Evolutionary conservation across 2,888 invertebrate genomes (phyloP), one percentile per base, ranked within the genome.

Genomic region (Scelioninae gen. 1): DNA sequence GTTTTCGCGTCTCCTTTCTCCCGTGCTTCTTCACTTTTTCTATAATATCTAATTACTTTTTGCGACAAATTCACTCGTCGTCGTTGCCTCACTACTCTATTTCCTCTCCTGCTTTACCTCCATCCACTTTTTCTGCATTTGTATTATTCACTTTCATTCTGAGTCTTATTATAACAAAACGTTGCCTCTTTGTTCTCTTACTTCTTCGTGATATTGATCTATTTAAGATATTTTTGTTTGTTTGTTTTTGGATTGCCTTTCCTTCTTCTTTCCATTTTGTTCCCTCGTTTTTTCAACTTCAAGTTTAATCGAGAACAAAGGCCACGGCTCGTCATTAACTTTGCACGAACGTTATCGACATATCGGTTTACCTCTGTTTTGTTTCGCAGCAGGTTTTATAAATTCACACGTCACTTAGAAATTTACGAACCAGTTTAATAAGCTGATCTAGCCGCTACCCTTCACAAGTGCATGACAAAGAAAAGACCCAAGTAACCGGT

Each of bases 401-500:
- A 79, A 79, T 66, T 60, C 31, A 40, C 56, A 66, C 49, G n/a
- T 66, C 13, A 15, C 58, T 40, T 15, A 29, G 13, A 11, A 56
- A 71, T 47, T 40, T 40, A 38, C 10, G 10, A 43, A 13, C 31
- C 23, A 32, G 9, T 72, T 79, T 71, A 72, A 72, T 79, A 63
- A 72, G 78, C 63, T 13, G 49, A 32, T 38, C 34, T 29, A 34
- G 15, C 23, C 51, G 10, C 31, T 16, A 23, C 5, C 9, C 13
- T 6, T 9, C 8, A 43, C 43, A 3, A 43, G 56, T 45, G 10
- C 29, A 15, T 63, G 51, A 60, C 78, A 66, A 77, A 74, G 82
- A 68, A 82, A 82, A 53, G 58, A 31, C 71, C 72, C 11, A 82
- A 72, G 71, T 76, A 77, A 77, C 62, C 63, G 34, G 66, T 68